Base-by-base conservation (phyloP, 2,797 vertebrate genomes). In the Petrocephalus schoutedeni region DNA sequence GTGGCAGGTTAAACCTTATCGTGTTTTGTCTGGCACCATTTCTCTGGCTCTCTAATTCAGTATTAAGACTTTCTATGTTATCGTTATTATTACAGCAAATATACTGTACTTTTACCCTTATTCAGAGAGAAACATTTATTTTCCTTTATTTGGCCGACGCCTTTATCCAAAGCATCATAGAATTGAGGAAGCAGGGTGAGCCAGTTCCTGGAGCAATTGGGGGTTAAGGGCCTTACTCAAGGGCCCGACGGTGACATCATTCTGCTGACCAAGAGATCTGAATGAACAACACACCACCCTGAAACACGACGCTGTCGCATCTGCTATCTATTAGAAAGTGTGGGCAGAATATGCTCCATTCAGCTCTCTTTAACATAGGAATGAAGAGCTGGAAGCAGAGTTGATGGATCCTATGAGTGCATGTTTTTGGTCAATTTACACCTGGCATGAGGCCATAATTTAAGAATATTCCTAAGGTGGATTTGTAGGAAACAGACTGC, bases 361-460 rank as follows among this genome's bases (percentile, higher is more conserved):
- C 3, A 16, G 19, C 41, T 49, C 41, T 49, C 41, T 49, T 80
- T 80, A 49, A 80, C 8, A 3, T 21, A n/a, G 74, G 74, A 49
- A 45, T 80, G 41, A 80, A 21, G 74, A n/a, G 19, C 74, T 80
- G 74, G 41, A 45, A 45, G 74, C 36, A 49, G 19, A 21, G 41
- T 10, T 49, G 41, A 80, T 80, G 74, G 41, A 80, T 49, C 74
- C 74, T 80, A 49, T 49, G 74, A 80, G 16, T 80, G 41, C 41
- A 49, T 77, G 71, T 77, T 77, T 77, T 77, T 77, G 71, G 71
- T 77, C 41, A 77, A 41, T 77, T 77, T 49, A 19, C 71, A n/a
- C 36, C 71, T 77, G 71, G 32, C 41, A 49, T 77, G 16, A 49
- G 41, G 14, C 36, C 71, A 45, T 77, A 36, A 45, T 49, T 80